Percentiles rank a stretch among this genome's conserved stretches.
Conservation (phyloP, 2,888 invertebrate genomes). For the Idaea straminata region DNA sequence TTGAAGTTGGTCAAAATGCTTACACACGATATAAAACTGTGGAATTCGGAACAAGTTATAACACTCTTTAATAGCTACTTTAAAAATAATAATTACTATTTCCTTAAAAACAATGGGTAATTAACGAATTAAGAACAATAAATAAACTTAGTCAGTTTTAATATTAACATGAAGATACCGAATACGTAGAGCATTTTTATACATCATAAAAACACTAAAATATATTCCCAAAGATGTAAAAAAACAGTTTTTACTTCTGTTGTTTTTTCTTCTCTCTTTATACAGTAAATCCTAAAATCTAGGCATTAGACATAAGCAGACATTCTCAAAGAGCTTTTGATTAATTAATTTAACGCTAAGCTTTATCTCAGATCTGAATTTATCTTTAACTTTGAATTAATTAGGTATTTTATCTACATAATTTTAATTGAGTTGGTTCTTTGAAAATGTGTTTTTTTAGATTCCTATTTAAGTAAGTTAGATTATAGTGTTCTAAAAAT, state of each 20-base stretch:
- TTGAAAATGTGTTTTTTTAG: neutral
- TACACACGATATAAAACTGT: too few relatives aligned
- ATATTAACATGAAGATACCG: neutral
- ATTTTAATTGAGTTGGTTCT: neutral
- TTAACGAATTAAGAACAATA: neutral
- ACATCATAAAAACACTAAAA: neutral
- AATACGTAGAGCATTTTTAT: neutral
- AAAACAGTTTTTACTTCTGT: neutral
- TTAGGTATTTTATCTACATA: conserved; percentile 1
- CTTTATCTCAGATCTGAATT: neutral
- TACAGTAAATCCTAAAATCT: neutral
- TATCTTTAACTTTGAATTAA: conserved; percentile 1
- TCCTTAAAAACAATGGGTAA: neutral
- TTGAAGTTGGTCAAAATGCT: too few relatives aligned
- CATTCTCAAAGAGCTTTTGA: neutral
- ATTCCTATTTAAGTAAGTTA: neutral
- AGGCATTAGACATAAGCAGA: neutral
- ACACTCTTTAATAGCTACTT: neutral
- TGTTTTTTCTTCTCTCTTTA: neutral
- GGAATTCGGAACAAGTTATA: too few relatives aligned
- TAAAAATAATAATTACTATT: neutral
- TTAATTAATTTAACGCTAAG: conserved; percentile 1
- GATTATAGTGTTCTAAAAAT: neutral
- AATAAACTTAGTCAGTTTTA: neutral
- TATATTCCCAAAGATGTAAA: neutral